Evolutionary conservation across 2,113 vertebrate genomes (phyloP).

Genomic region (Alaudala cheleensis): DNA sequence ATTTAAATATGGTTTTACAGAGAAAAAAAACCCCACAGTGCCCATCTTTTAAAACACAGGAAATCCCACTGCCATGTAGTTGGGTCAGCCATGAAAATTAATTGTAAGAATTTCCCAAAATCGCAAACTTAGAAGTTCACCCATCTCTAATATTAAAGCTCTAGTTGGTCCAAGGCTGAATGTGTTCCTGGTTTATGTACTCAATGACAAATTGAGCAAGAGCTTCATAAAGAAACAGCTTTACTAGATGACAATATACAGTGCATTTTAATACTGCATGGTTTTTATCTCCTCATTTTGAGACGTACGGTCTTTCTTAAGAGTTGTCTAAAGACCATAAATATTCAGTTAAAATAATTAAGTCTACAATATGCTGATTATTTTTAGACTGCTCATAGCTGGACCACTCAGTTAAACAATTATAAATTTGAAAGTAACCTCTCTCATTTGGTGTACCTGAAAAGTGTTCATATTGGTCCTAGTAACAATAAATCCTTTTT

Average conservation of each 20-base stretch:
- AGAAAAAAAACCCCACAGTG: accelerated
- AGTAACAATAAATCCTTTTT: neutral
- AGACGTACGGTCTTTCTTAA: neutral
- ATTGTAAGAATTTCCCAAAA: neutral
- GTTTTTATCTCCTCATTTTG: neutral
- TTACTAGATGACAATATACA: neutral
- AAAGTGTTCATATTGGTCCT: neutral
- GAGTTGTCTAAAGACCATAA: neutral
- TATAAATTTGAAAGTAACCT: neutral
- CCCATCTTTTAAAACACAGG: neutral
- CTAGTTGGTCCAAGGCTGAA: neutral
- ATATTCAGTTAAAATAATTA: neutral
- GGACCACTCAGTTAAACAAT: neutral
- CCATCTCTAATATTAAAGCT: neutral
- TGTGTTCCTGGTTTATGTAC: neutral
- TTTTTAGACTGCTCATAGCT: neutral
- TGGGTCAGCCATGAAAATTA: neutral
- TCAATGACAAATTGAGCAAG: neutral
- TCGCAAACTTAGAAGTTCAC: neutral
- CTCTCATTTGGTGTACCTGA: neutral
- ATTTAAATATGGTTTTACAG: neutral
- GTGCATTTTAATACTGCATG: neutral
- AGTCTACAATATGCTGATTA: neutral
- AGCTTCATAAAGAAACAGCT: neutral
- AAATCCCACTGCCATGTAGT: neutral